Conservation (phyloP, 1,140 invertebrate genomes). For the Drosophila watanabei region DNA sequence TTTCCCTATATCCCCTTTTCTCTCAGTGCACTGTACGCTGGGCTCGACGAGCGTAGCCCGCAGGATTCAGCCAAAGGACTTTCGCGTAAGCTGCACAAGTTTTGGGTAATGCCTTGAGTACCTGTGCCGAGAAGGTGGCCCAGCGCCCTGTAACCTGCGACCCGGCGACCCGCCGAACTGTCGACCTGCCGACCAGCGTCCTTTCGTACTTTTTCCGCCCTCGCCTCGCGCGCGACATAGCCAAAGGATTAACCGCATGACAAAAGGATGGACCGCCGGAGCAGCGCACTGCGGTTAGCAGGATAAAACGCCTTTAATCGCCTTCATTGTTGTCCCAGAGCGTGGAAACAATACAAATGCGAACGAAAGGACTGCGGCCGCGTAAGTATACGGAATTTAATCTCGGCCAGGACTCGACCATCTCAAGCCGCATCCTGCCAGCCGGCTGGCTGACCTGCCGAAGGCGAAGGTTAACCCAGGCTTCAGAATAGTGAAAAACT, state of each 20-base stretch:
- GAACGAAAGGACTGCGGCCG: constrained; percentile 2
- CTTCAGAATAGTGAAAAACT: neutral
- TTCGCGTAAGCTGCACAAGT: constrained; percentile 78
- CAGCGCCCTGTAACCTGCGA: neutral
- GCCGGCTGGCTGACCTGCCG: constrained; percentile 3
- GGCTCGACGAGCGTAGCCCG: neutral
- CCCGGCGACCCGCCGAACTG: neutral
- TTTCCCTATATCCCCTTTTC: neutral
- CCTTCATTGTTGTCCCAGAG: constrained; percentile 56
- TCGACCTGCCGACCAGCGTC: neutral
- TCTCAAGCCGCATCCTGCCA: constrained; percentile 16
- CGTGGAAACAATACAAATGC: constrained; percentile 50
- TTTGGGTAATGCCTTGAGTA: constrained; percentile 67
- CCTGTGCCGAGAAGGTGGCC: constrained; percentile 26
- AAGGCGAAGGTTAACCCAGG: neutral
- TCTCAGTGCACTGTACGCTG: constrained; percentile 9
- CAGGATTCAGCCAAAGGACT: constrained; percentile 17
- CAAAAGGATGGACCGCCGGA: constrained; percentile 41
- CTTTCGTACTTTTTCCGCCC: constrained; percentile 35
- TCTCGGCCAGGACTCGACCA: constrained; percentile 37
- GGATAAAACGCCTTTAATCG: constrained; percentile 66
- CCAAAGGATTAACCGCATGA: constrained; percentile 84
- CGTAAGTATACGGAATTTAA: constrained; percentile 50
- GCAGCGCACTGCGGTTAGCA: constrained; percentile 57
- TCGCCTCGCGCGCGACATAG: constrained; percentile 67